Percentiles rank a stretch among this genome's conserved stretches.
Evolutionary conservation across 2,797 vertebrate species (phyloP).

Genomic region (Oreochromis mossambicus): DNA sequence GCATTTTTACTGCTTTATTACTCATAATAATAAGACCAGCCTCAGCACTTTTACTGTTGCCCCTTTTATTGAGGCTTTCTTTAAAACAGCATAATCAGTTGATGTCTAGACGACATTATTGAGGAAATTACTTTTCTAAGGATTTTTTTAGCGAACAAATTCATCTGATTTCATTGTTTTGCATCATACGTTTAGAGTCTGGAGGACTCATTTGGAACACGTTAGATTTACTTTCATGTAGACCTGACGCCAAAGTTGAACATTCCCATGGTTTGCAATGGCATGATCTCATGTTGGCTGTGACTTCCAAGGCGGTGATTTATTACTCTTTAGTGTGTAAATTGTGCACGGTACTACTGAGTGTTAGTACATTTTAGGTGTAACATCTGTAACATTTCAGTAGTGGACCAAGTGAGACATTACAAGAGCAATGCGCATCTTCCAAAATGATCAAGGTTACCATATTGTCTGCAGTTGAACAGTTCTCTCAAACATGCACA

Average conservation of each 20-base stretch:
- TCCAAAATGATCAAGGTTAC: neutral
- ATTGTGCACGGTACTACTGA: neutral
- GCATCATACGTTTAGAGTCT: slow-evolving; percentile 31
- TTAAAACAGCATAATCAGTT: slow-evolving; percentile 41
- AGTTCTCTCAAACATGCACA: neutral
- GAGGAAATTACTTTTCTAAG: slow-evolving; percentile 23
- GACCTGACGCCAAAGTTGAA: slow-evolving; percentile 27
- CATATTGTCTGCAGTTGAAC: neutral
- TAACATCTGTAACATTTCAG: neutral
- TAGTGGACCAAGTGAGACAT: neutral
- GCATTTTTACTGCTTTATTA: slow-evolving; percentile 46
- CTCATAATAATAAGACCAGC: slow-evolving; percentile 24
- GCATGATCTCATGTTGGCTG: slow-evolving; percentile 43
- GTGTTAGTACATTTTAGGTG: neutral
- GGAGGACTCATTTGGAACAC: slow-evolving; percentile 38
- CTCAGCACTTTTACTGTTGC: slow-evolving; percentile 21
- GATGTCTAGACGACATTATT: slow-evolving; percentile 58
- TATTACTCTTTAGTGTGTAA: slow-evolving; percentile 9
- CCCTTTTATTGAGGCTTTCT: slow-evolving; percentile 25
- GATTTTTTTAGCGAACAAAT: neutral
- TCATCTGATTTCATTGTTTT: slow-evolving; percentile 47
- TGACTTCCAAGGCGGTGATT: neutral
- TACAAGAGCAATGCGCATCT: neutral
- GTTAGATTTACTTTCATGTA: slow-evolving; percentile 20
- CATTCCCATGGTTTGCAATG: slow-evolving; percentile 39